Base-by-base conservation (phyloP, 2,797 vertebrate genomes). In the Pterois miles region DNA sequence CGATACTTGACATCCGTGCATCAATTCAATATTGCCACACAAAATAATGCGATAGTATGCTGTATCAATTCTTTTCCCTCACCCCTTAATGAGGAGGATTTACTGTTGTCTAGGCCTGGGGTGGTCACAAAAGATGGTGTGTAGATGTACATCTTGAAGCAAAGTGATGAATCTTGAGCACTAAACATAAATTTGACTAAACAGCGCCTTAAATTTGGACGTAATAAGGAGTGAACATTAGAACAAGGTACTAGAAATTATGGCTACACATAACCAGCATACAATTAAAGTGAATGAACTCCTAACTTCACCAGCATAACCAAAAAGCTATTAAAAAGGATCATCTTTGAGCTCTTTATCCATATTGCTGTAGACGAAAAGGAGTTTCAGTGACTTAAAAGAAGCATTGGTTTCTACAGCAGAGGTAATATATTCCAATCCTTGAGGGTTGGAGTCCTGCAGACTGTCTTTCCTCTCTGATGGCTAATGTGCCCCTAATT, bases 401-500 rank as follows among this genome's bases (percentile, higher is more conserved):
- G 34, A 76, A 68, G 52, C 8, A 23, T 43, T 60, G 6, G 4
- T 64, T 52, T 65, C 23, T 52, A 64, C 54, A 29, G 64, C 54
- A 72, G 53, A 64, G 29, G 31, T 6, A 72, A 62, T 25, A 54
- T 29, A 22, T 52, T 73, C 36, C 14, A 62, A 27, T 67, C 71
- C 68, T 81, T 14, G 4, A 53, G 67, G 60, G 38, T 12, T 18
- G 33, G 29, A 77, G 64, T 64, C 38, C 20, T 50, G 12, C 57
- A 73, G 22, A 56, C 59, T 62, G 23, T 48, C 66, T 48, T 63
- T 74, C 57, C 13, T 68, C 69, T 56, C 68, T 33, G 23, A 64
- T 29, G 40, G 56, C 14, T 71, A 73, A 84, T 64, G 59, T 78
- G 48, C 27, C 50, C 25, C 73, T 70, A 64, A 81, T 29, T 62